These are phyloP conservation scores for Babylonia areolata DNA, from an alignment of 1,140 invertebrate genomes.

Conservation along the genomic window DNA sequence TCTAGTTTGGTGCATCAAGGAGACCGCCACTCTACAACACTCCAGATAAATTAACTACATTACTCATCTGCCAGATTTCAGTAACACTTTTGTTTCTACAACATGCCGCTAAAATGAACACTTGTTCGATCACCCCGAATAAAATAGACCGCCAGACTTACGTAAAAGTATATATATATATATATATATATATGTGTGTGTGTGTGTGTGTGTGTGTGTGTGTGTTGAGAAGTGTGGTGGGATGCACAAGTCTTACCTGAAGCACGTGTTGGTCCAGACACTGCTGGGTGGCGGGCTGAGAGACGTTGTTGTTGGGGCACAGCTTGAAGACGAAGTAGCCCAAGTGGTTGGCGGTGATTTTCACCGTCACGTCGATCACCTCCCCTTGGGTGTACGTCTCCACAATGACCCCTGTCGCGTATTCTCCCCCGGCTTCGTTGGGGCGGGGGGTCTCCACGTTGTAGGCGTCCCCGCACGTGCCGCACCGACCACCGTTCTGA, in stretches of 20 bases:
- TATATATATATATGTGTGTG: neutral
- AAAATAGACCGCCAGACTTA: too few species aligned
- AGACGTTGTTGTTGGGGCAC: slow-evolving; percentile 58
- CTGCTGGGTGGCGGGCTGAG: slow-evolving; percentile 60
- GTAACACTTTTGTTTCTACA: too few species aligned
- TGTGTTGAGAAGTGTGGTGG: neutral
- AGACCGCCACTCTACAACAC: too few species aligned
- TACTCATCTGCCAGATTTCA: too few species aligned
- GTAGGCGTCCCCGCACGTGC: slow-evolving; percentile 91
- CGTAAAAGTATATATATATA: neutral
- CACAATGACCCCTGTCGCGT: slow-evolving; percentile 78
- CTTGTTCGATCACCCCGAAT: too few species aligned
- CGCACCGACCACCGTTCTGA: slow-evolving; percentile 86
- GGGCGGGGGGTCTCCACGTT: slow-evolving; percentile 83
- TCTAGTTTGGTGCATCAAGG: too few species aligned
- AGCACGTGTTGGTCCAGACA: slow-evolving; percentile 68
- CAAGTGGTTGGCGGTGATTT: slow-evolving; percentile 59
- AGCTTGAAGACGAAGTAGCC: slow-evolving; percentile 67
- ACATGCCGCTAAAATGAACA: too few species aligned
- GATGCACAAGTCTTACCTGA: neutral
- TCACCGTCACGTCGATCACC: slow-evolving; percentile 42
- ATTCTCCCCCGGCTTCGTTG: slow-evolving; percentile 90
- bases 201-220: neutral
- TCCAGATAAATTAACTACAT: too few species aligned
- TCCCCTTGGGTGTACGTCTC: slow-evolving; percentile 54